Evolutionary conservation across 2,113 vertebrate species (phyloP).

Genomic region (Hippocampus zosterae): DNA sequence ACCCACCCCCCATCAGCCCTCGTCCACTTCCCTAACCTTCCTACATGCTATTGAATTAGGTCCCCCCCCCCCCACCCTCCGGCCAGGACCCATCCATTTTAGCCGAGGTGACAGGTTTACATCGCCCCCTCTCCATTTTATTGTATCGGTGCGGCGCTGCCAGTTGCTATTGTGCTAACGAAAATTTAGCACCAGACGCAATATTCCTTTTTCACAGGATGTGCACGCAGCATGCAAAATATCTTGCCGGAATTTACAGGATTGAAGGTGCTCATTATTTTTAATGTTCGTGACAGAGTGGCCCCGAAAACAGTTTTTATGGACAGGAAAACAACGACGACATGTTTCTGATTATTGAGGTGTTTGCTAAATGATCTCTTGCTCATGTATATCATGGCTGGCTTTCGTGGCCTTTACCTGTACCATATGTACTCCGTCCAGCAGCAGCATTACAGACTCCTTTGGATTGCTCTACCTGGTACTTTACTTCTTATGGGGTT

Average conservation of each 20-base stretch:
- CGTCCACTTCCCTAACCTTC: constrained; percentile 71
- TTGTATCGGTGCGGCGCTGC: constrained; percentile 78
- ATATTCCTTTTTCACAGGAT: constrained; percentile 75
- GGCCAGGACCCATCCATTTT: constrained; percentile 75
- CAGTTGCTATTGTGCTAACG: constrained; percentile 80
- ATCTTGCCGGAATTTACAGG: constrained; percentile 58
- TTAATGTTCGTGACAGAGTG: constrained; percentile 43
- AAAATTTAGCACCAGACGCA: constrained; percentile 76
- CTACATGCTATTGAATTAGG: constrained; percentile 83
- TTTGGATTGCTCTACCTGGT: background rate
- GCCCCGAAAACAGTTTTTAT: constrained; percentile 49
- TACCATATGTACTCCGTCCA: constrained; percentile 1
- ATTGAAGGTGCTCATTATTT: constrained; percentile 59
- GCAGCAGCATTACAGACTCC: background rate
- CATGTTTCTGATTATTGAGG: constrained; percentile 45
- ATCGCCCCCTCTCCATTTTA: constrained; percentile 79
- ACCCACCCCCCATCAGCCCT: constrained; percentile 34
- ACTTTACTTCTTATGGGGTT: background rate
- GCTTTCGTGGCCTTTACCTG: constrained; percentile 29
- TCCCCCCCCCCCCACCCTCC: constrained; percentile 71
- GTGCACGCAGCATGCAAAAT: constrained; percentile 65
- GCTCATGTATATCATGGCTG: constrained; percentile 25
- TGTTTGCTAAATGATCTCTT: constrained; percentile 40
- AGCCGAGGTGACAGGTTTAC: constrained; percentile 84
- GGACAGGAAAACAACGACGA: constrained; percentile 56